Evolutionary conservation across 2,113 vertebrate genomes (phyloP), one percentile per base, ranked within the genome.

Genomic region (Narcine bancroftii): DNA sequence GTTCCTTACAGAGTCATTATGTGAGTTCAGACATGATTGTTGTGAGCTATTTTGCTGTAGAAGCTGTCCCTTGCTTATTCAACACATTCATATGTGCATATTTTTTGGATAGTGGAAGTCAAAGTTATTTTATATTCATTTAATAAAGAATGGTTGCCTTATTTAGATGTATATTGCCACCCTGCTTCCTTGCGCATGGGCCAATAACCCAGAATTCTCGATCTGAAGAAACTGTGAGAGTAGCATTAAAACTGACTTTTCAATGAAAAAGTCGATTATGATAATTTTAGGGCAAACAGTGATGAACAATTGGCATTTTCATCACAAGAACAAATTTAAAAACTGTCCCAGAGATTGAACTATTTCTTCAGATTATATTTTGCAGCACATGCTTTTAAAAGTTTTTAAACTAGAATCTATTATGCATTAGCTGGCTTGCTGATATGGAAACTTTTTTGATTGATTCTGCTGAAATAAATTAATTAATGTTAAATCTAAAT

Each of bases 61-160:
- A 13, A 33, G 1, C 29, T 56, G 81, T 19, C 50, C 4, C 29
- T 36, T 75, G 39, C 36, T 75, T 13, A 21, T 79, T 79, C 76
- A 79, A 79, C 81, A 56, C 81, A 85, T 85, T 33, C 81, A 36
- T 56, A 9, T 53, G 33, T 85, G 11, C 29, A 56, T 60, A 29
- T 56, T 85, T 85, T 85, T n/a, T 85, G 50, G 53, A 85, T n/a
- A 60, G 81, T 85, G 50, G 26, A 11, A 85, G 50, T 60, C 81
- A 85, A 85, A 83, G 19, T n/a, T n/a, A 60, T 56, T n/a, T 53
- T 15, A 33, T 56, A n/a, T 33, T 33, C 26, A 47, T 2, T n/a
- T 26, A 85, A 85, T 56, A n/a, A 81, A 85, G 17, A 29, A 47
- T 50, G 24, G 26, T 36, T 17, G 29, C 53, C 50, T 17, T 21